Conservation (phyloP, 2,797 vertebrate genomes). For the Muscicapa comitata region DNA sequence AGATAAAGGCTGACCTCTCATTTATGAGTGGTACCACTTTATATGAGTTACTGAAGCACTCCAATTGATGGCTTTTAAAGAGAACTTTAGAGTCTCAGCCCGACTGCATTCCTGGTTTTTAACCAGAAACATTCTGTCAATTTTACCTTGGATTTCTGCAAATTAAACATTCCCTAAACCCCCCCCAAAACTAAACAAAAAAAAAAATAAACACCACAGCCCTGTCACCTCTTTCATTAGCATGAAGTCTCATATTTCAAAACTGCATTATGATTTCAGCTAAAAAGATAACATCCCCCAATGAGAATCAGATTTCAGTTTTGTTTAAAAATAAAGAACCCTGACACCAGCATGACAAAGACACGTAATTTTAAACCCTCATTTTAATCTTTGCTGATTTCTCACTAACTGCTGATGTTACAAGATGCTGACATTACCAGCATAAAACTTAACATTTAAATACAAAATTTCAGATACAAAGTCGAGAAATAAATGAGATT, state of each 20-base stretch:
- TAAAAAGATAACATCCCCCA: neutral
- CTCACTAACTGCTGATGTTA: neutral
- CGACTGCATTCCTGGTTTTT: neutral
- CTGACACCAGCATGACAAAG: neutral
- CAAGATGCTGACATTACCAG: neutral
- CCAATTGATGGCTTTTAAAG: rapidly evolving
- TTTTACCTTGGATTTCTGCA: neutral
- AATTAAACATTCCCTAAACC: neutral
- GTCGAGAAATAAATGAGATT: neutral
- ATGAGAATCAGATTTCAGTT: neutral
- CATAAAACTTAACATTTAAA: neutral
- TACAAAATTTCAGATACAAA: neutral
- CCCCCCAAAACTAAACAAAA: neutral
- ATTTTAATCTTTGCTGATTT: neutral
- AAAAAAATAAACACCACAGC: neutral
- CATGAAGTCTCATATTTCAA: neutral
- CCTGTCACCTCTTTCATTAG: neutral
- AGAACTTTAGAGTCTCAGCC: neutral
- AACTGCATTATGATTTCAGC: neutral
- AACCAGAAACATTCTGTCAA: neutral
- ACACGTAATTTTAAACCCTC: neutral
- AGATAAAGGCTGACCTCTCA: neutral
- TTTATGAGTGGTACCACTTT: neutral
- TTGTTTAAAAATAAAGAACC: neutral
- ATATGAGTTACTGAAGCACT: neutral